A percentile compares a stretch with the other conserved stretches of the same genome.
phyloP scores from a whole-genome alignment of 92 coral and sea anemone genomes.

The Paramuricea clavata region DNA sequence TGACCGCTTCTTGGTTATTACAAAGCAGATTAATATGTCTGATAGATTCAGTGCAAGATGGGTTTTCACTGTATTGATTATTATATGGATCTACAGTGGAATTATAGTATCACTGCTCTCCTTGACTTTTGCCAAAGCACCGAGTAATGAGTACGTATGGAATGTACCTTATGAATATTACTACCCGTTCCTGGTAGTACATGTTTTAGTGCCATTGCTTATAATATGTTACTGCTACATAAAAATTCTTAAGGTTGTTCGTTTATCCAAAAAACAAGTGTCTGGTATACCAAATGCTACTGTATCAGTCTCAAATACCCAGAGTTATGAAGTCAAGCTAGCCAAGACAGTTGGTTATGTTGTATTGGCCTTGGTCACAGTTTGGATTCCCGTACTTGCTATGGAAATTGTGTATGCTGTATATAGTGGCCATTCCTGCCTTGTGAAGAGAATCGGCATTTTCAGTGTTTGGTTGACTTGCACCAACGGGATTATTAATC shows the following conservation, averaged over 20 bases:
- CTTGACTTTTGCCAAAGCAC: slow-evolving; percentile 28
- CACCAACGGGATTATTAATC: slow-evolving; percentile 70
- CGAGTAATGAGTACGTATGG: slow-evolving; percentile 58
- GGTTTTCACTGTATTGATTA: slow-evolving; percentile 4
- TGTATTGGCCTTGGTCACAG: slow-evolving; percentile 62
- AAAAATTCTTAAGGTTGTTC: slow-evolving; percentile 54
- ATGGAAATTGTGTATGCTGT: slow-evolving; percentile 65
- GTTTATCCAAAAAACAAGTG: slow-evolving; percentile 44
- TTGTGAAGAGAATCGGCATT: slow-evolving; percentile 63
- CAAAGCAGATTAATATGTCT: background rate
- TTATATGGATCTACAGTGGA: slow-evolving; percentile 31
- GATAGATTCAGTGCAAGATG: background rate
- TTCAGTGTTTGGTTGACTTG: slow-evolving; percentile 70
- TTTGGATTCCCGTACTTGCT: slow-evolving; percentile 72
- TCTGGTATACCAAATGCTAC: slow-evolving; percentile 40
- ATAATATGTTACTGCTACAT: slow-evolving; percentile 59
- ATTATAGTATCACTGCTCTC: slow-evolving; percentile 47
- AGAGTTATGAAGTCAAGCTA: slow-evolving; percentile 59
- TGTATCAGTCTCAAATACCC: slow-evolving; percentile 40
- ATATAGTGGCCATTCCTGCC: slow-evolving; percentile 56
- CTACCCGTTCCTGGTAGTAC: slow-evolving; percentile 67
- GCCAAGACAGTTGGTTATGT: slow-evolving; percentile 76
- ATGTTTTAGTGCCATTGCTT: slow-evolving; percentile 60
- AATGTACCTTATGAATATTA: slow-evolving; percentile 63
- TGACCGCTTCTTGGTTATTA: slow-evolving; percentile 70